phyloP scores from a whole-genome alignment of 2,888 invertebrate genomes.

The Poecilus cupreus region DNA sequence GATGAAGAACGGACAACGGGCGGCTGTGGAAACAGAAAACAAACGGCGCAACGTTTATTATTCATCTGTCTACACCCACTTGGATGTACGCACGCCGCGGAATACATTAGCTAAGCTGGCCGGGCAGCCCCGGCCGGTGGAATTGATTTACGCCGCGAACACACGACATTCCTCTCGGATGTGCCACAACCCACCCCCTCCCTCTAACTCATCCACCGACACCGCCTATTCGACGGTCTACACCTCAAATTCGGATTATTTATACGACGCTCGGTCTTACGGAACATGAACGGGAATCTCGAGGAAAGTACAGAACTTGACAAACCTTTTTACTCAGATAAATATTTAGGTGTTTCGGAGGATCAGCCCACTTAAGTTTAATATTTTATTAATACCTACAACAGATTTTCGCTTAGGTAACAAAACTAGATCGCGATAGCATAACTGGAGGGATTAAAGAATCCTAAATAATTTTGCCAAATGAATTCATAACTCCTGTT shows the following conservation, averaged over 20 bases:
- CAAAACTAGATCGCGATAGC: too few relatives aligned
- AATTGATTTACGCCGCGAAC: slow-evolving; percentile 55
- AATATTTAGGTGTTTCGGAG: background rate
- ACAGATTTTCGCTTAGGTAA: too few relatives aligned
- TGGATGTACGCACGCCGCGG: slow-evolving; percentile 53
- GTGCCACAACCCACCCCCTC: slow-evolving; percentile 14
- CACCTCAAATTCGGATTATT: slow-evolving; percentile 7
- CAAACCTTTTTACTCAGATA: background rate
- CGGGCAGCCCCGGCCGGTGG: slow-evolving; percentile 8
- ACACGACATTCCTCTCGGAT: slow-evolving; percentile 53
- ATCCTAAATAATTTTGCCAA: too few relatives aligned
- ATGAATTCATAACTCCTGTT: too few relatives aligned
- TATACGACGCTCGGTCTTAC: background rate
- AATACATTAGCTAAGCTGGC: slow-evolving; percentile 47
- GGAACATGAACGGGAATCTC: background rate
- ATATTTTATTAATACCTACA: too few relatives aligned
- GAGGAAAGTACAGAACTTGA: background rate
- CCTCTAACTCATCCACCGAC: background rate
- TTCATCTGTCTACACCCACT: slow-evolving; percentile 60
- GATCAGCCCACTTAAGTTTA: too few relatives aligned
- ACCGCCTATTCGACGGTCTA: background rate
- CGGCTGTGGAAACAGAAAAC: slow-evolving; percentile 51
- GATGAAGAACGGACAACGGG: background rate
- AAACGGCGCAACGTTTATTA: slow-evolving; percentile 58
- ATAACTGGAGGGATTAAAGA: too few relatives aligned